phyloP scores from a whole-genome alignment of 2,888 invertebrate genomes.

The Polylopha cassiicola region DNA sequence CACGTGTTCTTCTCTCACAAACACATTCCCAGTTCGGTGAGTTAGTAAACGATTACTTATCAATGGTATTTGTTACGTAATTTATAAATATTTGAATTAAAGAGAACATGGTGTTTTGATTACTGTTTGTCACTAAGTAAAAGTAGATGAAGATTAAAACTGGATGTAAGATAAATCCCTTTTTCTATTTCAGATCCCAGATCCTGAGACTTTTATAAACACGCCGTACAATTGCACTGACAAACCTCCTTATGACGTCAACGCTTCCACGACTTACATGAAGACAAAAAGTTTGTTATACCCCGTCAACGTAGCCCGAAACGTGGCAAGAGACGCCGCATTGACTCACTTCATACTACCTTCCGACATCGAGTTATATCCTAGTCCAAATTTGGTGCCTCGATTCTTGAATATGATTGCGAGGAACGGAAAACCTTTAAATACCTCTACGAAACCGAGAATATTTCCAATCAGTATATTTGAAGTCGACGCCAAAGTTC shows the following conservation, averaged over 20 bases:
- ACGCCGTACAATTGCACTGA: slow-evolving; percentile 84
- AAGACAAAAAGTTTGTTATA: slow-evolving; percentile 88
- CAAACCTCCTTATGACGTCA: slow-evolving; percentile 82
- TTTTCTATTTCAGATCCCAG: slow-evolving; percentile 78
- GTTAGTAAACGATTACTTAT: slow-evolving; percentile 21
- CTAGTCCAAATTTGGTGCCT: slow-evolving; percentile 87
- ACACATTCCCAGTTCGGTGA: slow-evolving; percentile 83
- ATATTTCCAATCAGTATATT: slow-evolving; percentile 94
- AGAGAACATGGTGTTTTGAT: too few species aligned
- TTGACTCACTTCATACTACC: slow-evolving; percentile 89
- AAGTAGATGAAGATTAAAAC: too few species aligned
- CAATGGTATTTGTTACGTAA: not conserved
- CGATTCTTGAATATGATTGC: slow-evolving; percentile 92
- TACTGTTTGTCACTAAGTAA: too few species aligned
- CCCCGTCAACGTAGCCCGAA: slow-evolving; percentile 93
- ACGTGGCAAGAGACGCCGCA: slow-evolving; percentile 90
- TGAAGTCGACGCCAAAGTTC: slow-evolving; percentile 82
- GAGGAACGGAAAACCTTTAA: slow-evolving; percentile 81
- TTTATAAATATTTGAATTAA: too few species aligned
- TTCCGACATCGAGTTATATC: slow-evolving; percentile 94
- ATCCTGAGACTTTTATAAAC: slow-evolving; percentile 78
- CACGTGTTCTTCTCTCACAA: slow-evolving; percentile 92
- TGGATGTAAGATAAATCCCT: too few species aligned
- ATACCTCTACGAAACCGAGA: slow-evolving; percentile 73
- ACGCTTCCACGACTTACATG: slow-evolving; percentile 84